phyloP scores from a whole-genome alignment of 2,797 vertebrate genomes.

The Pelochelys cantorii region DNA sequence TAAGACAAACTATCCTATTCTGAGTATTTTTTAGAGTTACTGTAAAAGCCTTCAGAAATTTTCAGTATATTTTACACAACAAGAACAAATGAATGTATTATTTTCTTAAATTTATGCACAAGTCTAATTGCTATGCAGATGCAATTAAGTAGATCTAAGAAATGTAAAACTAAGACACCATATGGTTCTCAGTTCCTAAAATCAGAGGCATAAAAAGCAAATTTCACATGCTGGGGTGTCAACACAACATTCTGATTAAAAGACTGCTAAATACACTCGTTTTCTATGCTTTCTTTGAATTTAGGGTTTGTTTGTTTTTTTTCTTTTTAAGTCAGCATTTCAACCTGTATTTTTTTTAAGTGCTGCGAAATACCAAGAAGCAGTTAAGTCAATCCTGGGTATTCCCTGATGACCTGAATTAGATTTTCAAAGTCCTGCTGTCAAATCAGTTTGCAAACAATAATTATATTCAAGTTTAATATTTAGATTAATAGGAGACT shows the following conservation, averaged over 20 bases:
- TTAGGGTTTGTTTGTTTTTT: neutral
- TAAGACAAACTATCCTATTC: neutral
- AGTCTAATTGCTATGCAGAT: slow-evolving; percentile 77
- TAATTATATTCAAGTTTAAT: slow-evolving; percentile 26
- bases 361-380: slow-evolving; percentile 32
- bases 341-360: neutral
- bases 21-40: neutral
- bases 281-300: neutral
- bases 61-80: slow-evolving; percentile 34
- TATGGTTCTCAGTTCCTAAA: slow-evolving; percentile 77
- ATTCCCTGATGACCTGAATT: slow-evolving; percentile 35
- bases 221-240: slow-evolving; percentile 63
- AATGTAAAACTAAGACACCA: slow-evolving; percentile 76
- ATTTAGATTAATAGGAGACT: neutral
- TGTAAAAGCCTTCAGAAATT: slow-evolving; percentile 28
- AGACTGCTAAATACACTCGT: slow-evolving; percentile 61
- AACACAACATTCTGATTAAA: slow-evolving; percentile 50
- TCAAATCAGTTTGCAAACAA: neutral
- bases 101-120: slow-evolving; percentile 71
- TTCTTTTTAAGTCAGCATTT: slow-evolving; percentile 41
- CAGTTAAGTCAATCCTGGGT: slow-evolving; percentile 30
- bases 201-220: slow-evolving; percentile 61
- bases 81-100: slow-evolving; percentile 63
- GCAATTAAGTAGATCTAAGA: slow-evolving; percentile 78
- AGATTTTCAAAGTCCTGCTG: neutral